Base-by-base conservation (phyloP, 92 coral and sea anemone genomes). In the Umimayanthus kanabou region DNA sequence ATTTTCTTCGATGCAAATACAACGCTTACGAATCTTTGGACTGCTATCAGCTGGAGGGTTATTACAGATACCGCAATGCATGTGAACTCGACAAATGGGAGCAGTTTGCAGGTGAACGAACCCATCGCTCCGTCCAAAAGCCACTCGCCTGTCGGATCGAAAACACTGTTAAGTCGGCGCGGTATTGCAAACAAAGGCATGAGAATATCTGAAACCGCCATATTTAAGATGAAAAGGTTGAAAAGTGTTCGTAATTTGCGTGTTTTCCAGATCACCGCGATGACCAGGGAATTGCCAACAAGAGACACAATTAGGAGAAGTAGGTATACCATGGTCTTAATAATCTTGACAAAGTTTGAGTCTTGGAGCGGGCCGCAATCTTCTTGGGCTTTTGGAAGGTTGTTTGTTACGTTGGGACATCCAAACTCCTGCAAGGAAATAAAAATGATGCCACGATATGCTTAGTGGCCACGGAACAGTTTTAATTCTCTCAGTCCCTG, bases 141-240 rank as follows among this genome's bases (percentile, higher is more conserved):
- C 81, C 81, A 77, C 37, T 45, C 81, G 1, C 66, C 81, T 25
- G 5, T 45, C 66, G 81, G 80, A 22, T 42, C 15, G 16, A 76
- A 37, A 5, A 76, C 55, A 23, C 49, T 39, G 80, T 76, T 76
- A 16, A 76, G 15, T 40, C 80, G 80, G 11, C 57, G 80, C 16
- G 80, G 55, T 76, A 76, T 76, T 76, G 53, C 80, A 42, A 76
- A 76, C 55, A 76, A 14, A 16, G 80, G n/a, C 55, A 76, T 76
- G 5, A 76, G 47, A 39, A 76, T 42, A 16, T 40, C 80, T n/a
- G 80, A 42, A 43, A 39, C 25, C 29, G 80, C 80, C 80, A 76
- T 39, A 5, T 42, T 76, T n/a, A 76, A 58, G 29, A 76, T 76
- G 57, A 76, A 23, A 3, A 76, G 28, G 25, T 76, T 76, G 9